Conservation (phyloP, 2,113 vertebrate genomes). For the Oreotragus oreotragus region DNA sequence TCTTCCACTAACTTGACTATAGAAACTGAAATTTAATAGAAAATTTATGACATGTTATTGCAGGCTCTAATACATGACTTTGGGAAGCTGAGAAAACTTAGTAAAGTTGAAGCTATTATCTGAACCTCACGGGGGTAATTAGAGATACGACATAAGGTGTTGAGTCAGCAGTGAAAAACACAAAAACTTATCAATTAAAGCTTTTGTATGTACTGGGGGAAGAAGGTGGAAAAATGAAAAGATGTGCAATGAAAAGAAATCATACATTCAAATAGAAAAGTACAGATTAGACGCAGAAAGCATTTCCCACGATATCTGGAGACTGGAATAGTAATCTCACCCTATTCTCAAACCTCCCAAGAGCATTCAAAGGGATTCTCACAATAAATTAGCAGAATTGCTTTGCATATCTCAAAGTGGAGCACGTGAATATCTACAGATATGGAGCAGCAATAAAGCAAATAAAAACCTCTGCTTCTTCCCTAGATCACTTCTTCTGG, state of each 20-base stretch:
- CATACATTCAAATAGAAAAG: neutral
- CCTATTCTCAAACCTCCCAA: neutral
- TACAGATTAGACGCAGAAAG: neutral
- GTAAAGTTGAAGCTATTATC: conserved; percentile 34
- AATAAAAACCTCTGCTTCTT: neutral
- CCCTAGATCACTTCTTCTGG: neutral
- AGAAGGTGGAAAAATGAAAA: neutral
- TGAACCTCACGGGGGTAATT: conserved; percentile 42
- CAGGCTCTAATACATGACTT: conserved; percentile 36
- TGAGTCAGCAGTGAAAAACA: conserved; percentile 29
- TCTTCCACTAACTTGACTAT: neutral
- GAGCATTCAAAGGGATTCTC: neutral
- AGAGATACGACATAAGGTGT: conserved; percentile 7
- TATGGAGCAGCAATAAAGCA: neutral
- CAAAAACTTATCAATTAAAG: conserved; percentile 29
- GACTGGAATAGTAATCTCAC: neutral
- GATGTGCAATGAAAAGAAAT: neutral
- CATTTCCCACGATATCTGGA: neutral
- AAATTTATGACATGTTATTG: conserved; percentile 35
- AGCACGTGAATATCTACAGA: neutral
- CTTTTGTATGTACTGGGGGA: neutral
- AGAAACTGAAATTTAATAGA: conserved; percentile 1
- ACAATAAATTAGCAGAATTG: neutral
- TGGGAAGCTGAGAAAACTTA: conserved; percentile 40
- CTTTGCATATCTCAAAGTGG: neutral